Percentiles rank a stretch among this genome's conserved stretches.
Evolutionary conservation across 1,140 invertebrate genomes (phyloP).

Genomic region (Drosophila simulans): DNA sequence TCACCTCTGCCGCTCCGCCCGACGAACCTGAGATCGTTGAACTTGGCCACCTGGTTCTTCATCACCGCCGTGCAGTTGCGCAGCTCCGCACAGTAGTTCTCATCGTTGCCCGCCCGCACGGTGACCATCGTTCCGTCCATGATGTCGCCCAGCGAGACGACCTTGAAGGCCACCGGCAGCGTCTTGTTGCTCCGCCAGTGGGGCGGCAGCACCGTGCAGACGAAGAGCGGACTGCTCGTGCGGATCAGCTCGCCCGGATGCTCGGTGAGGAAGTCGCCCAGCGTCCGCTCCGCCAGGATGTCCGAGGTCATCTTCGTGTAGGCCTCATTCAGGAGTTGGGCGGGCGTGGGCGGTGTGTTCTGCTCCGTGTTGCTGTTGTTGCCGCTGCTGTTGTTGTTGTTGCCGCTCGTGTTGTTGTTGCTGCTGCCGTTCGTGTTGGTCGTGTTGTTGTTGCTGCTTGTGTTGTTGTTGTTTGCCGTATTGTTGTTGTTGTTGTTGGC

Average conservation of each 20-base stretch:
- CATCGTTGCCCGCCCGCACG: slow-evolving; percentile 97
- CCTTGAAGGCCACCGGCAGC: slow-evolving; percentile 96
- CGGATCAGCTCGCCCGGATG: slow-evolving; percentile 96
- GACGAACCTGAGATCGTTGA: slow-evolving; percentile 98
- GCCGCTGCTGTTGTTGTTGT: slow-evolving; percentile 76
- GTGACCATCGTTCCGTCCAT: slow-evolving; percentile 98
- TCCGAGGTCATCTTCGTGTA: slow-evolving; percentile 96
- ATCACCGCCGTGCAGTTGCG: slow-evolving; percentile 97
- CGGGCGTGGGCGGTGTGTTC: slow-evolving; percentile 86
- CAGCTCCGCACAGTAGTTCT: slow-evolving; percentile 98
- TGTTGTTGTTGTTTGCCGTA: slow-evolving; percentile 33
- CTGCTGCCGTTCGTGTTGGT: slow-evolving; percentile 54
- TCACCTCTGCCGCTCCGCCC: slow-evolving; percentile 98
- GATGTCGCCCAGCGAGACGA: slow-evolving; percentile 94
- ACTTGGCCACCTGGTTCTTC: slow-evolving; percentile 99
- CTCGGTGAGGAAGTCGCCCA: slow-evolving; percentile 95
- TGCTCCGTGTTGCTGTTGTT: slow-evolving; percentile 84
- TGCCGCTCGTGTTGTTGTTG: slow-evolving; percentile 45
- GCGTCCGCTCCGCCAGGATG: slow-evolving; percentile 92
- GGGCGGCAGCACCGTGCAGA: slow-evolving; percentile 95
- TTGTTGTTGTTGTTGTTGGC: slow-evolving; percentile 69
- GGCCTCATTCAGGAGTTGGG: slow-evolving; percentile 90
- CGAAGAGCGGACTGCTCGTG: slow-evolving; percentile 96
- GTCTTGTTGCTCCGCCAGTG: slow-evolving; percentile 99
- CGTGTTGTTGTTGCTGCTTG: slow-evolving; percentile 36